Evolutionary conservation across 1,140 invertebrate genomes (phyloP).

Genomic region (Anoplolepis gracilipes): DNA sequence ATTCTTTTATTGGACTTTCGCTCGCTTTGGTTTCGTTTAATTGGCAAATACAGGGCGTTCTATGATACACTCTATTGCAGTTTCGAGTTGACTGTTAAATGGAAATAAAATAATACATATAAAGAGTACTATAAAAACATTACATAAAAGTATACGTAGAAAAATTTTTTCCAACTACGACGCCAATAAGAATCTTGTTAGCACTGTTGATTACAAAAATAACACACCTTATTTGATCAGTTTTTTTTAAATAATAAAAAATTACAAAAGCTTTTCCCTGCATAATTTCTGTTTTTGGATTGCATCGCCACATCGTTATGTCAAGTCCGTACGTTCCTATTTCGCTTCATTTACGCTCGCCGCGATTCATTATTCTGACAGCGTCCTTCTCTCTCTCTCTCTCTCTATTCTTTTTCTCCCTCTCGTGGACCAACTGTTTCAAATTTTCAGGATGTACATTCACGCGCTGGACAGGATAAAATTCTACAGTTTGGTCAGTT

Average conservation of each 20-base stretch:
- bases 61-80: not conserved
- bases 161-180: not conserved
- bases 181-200: too few relatives aligned
- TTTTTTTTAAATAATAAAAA: conserved; percentile 33
- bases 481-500: conserved; percentile 5
- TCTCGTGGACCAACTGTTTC: conserved; percentile 45
- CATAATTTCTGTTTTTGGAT: conserved; percentile 1
- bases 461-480: conserved; percentile 4
- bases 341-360: conserved; percentile 58
- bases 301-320: conserved; percentile 19
- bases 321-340: conserved; percentile 37
- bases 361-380: conserved; percentile 62
- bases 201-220: too few relatives aligned
- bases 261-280: not conserved
- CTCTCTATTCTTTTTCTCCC: not conserved
- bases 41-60: conserved; percentile 2
- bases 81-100: not conserved
- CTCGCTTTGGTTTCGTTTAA: conserved; percentile 25
- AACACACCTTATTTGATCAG: not conserved
- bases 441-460: conserved; percentile 49
- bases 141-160: not conserved
- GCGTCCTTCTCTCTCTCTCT: not conserved
- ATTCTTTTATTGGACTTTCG: not conserved
- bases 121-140: not conserved
- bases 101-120: not conserved